Evolutionary conservation across 2,888 invertebrate species (phyloP), one percentile per base, ranked within the genome.

Genomic region (Ophion ellenae): DNA sequence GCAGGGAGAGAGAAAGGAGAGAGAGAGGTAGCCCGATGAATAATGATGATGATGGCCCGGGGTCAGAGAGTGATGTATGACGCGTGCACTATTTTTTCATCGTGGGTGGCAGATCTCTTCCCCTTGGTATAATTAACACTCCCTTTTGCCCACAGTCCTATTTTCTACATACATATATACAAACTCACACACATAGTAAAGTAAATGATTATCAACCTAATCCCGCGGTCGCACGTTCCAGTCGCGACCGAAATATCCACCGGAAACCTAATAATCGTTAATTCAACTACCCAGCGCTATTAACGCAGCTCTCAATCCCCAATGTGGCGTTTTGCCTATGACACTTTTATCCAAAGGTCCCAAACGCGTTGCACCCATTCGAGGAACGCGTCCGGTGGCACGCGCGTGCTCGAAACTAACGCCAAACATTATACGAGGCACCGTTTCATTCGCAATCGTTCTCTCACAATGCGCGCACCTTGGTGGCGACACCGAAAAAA

Each of bases 71-170:
- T 80, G 79, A 80, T 73, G 40, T 24, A 73, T 36, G 71, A 80
- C 64, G 71, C 80, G 80, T 73, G 80, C 40, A 66, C 53, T 20
- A 24, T 36, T 67, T 73, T 45, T 73, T 73, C 70, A 36, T 73
- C 80, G 80, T 80, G 80, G 80, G 80, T 73, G 80, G 80, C 40
- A 36, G 28, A 5, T 59, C 64, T 64, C 40, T 36, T 57, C 32
- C 64, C 73, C 14, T 64, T 78, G 36, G 32, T 24, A 73, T 10
- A 80, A 80, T 80, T 73, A 80, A 80, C 57, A 66, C 59, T 69
- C 61, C 69, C 69, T 40, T 69, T 78, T 67, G 11, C 53, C 53
- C 59, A 57, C 32, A n/a, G 76, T 66, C 76, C 36, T 32, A 53
- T 53, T 67, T 67, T 47, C 45, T 75, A 53, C 11, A 53, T 53